Conservation (phyloP, 2,113 vertebrate species). For the Alexandromys fortis region DNA sequence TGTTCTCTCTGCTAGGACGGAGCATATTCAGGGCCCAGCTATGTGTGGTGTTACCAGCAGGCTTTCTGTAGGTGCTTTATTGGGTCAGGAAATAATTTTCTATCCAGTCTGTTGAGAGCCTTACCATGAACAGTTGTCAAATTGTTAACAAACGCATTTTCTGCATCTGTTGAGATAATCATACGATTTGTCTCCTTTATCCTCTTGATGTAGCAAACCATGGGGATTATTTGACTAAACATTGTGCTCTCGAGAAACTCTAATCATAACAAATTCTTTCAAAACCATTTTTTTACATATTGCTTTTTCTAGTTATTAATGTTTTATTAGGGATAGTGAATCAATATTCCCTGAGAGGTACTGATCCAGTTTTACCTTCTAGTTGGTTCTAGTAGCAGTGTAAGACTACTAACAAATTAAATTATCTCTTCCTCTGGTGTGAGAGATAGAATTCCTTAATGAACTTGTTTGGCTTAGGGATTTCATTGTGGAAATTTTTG, state of each 20-base stretch:
- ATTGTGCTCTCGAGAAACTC: not conserved
- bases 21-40: not conserved
- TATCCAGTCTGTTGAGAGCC: not conserved
- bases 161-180: not conserved
- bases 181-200: not conserved
- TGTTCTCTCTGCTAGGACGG: not conserved
- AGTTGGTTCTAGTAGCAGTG: not conserved
- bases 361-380: constrained; percentile 3
- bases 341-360: not conserved
- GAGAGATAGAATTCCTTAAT: not conserved
- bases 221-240: constrained; percentile 6
- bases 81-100: not conserved
- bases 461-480: not conserved
- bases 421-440: not conserved
- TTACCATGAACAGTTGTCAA: not conserved
- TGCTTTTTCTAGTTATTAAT: not conserved
- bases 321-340: not conserved
- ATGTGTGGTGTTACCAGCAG: not conserved
- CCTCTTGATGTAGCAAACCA: not conserved
- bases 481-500: constrained; percentile 1
- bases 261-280: not conserved
- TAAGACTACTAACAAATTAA: not conserved
- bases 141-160: not conserved
- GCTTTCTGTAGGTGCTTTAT: not conserved
- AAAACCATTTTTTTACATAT: not conserved